These are phyloP conservation scores for Poecilobothrus nobilitatus DNA, from an alignment of 2,888 invertebrate species.

Conservation along the genomic window DNA sequence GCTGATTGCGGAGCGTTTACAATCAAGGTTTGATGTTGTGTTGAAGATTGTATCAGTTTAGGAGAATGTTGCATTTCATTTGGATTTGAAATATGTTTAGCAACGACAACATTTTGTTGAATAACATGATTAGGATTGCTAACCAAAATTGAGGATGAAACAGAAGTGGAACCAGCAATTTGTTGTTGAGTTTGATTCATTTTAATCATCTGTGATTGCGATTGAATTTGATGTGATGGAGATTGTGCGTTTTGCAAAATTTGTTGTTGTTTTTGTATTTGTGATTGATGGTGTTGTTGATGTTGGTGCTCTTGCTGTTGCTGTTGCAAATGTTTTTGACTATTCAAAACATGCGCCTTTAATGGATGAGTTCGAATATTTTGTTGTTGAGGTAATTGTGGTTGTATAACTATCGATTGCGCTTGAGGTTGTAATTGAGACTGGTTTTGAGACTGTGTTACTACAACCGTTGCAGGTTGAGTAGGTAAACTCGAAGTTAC, in stretches of 20 bases:
- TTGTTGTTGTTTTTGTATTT: slow-evolving; percentile 19
- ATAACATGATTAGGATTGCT: slow-evolving; percentile 33
- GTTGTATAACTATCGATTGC: slow-evolving; percentile 35
- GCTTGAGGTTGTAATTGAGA: slow-evolving; percentile 24
- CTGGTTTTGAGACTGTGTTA: slow-evolving; percentile 16
- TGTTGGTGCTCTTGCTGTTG: slow-evolving; percentile 23
- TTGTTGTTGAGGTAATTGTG: slow-evolving; percentile 39
- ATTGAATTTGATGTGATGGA: slow-evolving; percentile 18
- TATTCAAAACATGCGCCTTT: slow-evolving; percentile 55
- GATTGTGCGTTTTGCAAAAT: neutral
- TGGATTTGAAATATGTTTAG: slow-evolving; percentile 21
- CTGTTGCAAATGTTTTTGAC: slow-evolving; percentile 39
- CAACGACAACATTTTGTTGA: slow-evolving; percentile 28
- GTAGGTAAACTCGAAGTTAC: slow-evolving; percentile 46
- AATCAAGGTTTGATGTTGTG: slow-evolving; percentile 27
- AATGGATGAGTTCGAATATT: slow-evolving; percentile 48
- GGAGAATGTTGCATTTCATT: slow-evolving; percentile 17
- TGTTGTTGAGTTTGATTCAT: slow-evolving; percentile 24
- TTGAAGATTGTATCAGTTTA: slow-evolving; percentile 24
- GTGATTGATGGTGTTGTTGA: slow-evolving; percentile 17
- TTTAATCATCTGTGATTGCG: slow-evolving; percentile 17
- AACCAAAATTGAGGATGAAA: slow-evolving; percentile 31
- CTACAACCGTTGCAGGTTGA: slow-evolving; percentile 31
- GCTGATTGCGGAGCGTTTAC: slow-evolving; percentile 38
- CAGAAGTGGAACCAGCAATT: slow-evolving; percentile 20